Conservation (phyloP, 37 sponge, comb jelly and placozoan species). For the Geodia barretti region DNA sequence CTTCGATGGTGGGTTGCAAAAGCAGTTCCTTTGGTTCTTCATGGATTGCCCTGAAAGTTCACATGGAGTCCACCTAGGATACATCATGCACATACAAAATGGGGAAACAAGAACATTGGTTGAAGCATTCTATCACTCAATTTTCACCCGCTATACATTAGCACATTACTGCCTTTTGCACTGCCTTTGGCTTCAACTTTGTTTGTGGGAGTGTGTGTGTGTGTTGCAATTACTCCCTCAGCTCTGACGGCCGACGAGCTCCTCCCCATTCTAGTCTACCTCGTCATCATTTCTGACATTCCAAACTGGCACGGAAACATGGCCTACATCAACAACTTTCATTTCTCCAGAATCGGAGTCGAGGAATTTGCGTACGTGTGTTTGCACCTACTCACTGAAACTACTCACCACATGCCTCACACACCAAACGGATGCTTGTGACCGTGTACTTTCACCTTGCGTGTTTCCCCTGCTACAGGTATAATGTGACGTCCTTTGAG, state of each 20-base stretch:
- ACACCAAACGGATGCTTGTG: neutral
- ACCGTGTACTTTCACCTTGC: neutral
- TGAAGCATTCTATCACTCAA: no score
- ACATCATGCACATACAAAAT: no score
- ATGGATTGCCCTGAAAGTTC: no score
- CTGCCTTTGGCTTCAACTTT: neutral
- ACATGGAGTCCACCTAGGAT: no score
- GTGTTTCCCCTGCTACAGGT: constrained; percentile 38
- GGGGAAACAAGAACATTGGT: no score
- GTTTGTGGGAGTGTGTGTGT: neutral
- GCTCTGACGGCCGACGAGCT: constrained; percentile 94
- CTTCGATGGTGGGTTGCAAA: constrained; percentile 2
- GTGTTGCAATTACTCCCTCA: constrained; percentile 10
- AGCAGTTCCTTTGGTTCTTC: no score
- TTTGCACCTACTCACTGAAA: constrained; percentile 4
- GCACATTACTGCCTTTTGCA: no score
- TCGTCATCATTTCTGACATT: constrained; percentile 87
- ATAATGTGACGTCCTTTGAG: constrained; percentile 86
- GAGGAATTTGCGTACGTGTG: constrained; percentile 64
- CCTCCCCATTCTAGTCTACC: constrained; percentile 86
- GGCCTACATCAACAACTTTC: constrained; percentile 83
- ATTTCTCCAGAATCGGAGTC: constrained; percentile 62
- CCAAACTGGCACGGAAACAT: constrained; percentile 96
- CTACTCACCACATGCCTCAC: constrained; percentile 6
- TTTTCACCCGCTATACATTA: no score